phyloP scores from a whole-genome alignment of 2,888 invertebrate genomes.

The Pristionchus maxplancki region DNA sequence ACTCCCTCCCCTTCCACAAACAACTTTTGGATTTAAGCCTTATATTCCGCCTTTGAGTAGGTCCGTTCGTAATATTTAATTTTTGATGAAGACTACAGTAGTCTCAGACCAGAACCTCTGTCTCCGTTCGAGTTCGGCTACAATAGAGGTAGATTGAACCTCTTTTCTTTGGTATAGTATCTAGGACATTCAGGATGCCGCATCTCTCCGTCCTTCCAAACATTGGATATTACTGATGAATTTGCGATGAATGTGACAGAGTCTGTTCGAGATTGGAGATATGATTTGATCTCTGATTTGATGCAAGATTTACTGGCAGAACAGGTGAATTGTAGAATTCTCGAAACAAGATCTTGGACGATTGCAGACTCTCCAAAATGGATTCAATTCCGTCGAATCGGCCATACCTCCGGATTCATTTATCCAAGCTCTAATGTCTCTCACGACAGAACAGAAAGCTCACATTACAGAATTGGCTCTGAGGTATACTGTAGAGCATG shows the following conservation, averaged over 20 bases:
- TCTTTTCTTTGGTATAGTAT: neutral
- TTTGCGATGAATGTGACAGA: neutral
- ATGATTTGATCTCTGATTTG: slow-evolving; percentile 7
- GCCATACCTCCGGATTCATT: slow-evolving; percentile 38
- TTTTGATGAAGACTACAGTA: neutral
- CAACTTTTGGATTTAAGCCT: neutral
- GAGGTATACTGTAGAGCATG: neutral
- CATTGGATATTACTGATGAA: neutral
- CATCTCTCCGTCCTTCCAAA: neutral
- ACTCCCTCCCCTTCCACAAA: neutral
- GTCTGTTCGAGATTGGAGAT: slow-evolving; percentile 34
- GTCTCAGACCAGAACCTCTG: neutral
- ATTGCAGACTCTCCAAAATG: neutral
- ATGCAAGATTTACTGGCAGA: slow-evolving; percentile 5
- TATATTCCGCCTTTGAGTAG: neutral
- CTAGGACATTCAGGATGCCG: neutral
- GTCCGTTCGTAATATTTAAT: neutral
- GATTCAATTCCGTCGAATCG: neutral
- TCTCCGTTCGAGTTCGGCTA: neutral
- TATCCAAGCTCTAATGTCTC: slow-evolving; percentile 1
- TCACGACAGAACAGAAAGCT: slow-evolving; percentile 38
- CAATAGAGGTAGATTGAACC: neutral
- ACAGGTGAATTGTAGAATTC: neutral
- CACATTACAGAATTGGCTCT: slow-evolving; percentile 38
- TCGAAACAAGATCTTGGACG: neutral